Base-by-base conservation (phyloP, 2,113 vertebrate species). In the Asarcornis scutulata region DNA sequence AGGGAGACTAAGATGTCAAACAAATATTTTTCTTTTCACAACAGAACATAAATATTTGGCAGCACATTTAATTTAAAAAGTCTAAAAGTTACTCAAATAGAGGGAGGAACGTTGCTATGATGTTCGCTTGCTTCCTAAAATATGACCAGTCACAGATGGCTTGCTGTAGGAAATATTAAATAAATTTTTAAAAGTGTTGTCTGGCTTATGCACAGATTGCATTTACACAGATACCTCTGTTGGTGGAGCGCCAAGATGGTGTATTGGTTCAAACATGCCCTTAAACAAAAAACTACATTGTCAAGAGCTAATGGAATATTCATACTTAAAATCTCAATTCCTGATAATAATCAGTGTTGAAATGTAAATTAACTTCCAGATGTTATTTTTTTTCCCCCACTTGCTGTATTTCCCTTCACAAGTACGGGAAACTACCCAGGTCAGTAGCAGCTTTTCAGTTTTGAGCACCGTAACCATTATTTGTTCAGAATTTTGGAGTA, bases 101-200 rank as follows among this genome's bases (percentile, higher is more conserved):
- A 94, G 58, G 58, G 71, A 63, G 22, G 78, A 97, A 89, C 0
- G 0, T 84, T 92, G 86, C 95, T 91, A 23, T 38, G 81, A 96
- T 93, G 92, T 59, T 97, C 10, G 0, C 36, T 95, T 91, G 77
- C 88, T 96, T 96, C 96, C 91, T 91, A 97, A 97, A 97, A 97
- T 96, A 96, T 96, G 96, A 91, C 96, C 95, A 94, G 95, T 87
- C 96, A 95, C 96, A 96, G 96, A 97, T 96, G 96, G 96, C 80
- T 97, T 89, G 83, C 88, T 94, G 88, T 63, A 92, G 92, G 74
- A 97, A 96, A 96, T 96, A 97, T 63, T 93, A 94, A 96, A 93
- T 96, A 93, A 44, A 40, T 82, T 93, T 91, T 85, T 84, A 16
- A 29, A 93, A 96, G 80, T 52, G 93, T 95, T 94, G 77, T 93